A percentile compares a stretch with the other conserved stretches of the same genome.
Conservation (phyloP, 2,888 invertebrate species). For the Syritta pipiens region DNA sequence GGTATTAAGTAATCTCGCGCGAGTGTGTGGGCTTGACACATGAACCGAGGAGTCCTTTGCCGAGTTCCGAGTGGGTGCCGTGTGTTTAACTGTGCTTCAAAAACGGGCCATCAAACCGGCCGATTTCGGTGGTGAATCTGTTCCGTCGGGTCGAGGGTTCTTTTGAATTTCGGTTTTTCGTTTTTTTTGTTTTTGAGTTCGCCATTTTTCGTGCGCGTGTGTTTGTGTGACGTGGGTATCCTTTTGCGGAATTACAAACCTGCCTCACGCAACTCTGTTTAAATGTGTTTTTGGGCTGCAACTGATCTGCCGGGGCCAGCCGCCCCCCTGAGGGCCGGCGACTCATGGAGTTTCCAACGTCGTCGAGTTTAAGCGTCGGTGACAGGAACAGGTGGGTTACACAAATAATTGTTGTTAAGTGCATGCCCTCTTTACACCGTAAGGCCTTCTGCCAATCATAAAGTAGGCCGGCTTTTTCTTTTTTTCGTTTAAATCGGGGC, state of each 20-base stretch:
- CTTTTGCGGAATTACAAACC: slow-evolving; percentile 49
- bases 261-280: slow-evolving; percentile 73
- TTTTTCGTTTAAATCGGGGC: slow-evolving; percentile 54
- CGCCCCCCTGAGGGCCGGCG: slow-evolving; percentile 80
- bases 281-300: slow-evolving; percentile 79
- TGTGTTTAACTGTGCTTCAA: slow-evolving; percentile 30
- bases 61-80: slow-evolving; percentile 5
- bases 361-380: slow-evolving; percentile 74
- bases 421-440: not conserved
- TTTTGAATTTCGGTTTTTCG: not conserved
- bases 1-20: slow-evolving; percentile 9
- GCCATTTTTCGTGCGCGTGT: no score
- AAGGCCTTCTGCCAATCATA: slow-evolving; percentile 21
- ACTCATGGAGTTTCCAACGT: slow-evolving; percentile 79
- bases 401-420: slow-evolving; percentile 5
- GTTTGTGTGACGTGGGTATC: slow-evolving; percentile 11
- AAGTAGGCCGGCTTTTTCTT: slow-evolving; percentile 60
- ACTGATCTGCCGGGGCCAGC: slow-evolving; percentile 77
- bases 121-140: slow-evolving; percentile 9
- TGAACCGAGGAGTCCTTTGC: not conserved
- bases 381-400: slow-evolving; percentile 74
- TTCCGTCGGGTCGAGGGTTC: not conserved
- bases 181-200: slow-evolving; percentile 2
- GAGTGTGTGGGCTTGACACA: slow-evolving; percentile 4
- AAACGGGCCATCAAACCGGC: not conserved